These are phyloP conservation scores for Tinamus major DNA, from an alignment of 2,797 vertebrate species.

Conservation along the genomic window DNA sequence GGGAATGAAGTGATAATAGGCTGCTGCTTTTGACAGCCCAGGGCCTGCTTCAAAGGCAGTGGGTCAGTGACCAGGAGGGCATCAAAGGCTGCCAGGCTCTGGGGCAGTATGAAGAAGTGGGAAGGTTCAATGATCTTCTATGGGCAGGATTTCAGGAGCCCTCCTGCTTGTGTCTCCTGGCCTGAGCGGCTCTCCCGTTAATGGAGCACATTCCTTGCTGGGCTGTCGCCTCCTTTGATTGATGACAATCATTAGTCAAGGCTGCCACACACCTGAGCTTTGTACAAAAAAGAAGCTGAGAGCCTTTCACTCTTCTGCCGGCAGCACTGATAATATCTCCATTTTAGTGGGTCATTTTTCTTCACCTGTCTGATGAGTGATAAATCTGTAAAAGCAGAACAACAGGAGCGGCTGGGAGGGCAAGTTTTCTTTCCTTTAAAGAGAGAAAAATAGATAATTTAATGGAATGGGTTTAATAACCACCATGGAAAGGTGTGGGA, in stretches of 20 bases:
- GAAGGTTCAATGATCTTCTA: slow-evolving; percentile 19
- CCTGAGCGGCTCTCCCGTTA: slow-evolving; percentile 54
- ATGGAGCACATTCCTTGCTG: slow-evolving; percentile 37
- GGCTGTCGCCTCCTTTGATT: slow-evolving; percentile 55
- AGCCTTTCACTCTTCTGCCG: slow-evolving; percentile 30
- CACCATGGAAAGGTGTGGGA: neutral
- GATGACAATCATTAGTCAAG: slow-evolving; percentile 71
- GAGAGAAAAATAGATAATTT: slow-evolving; percentile 48
- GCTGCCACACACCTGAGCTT: slow-evolving; percentile 67
- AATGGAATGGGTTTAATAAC: slow-evolving; percentile 27
- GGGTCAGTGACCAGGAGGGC: slow-evolving; percentile 55
- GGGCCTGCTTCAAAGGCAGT: slow-evolving; percentile 61
- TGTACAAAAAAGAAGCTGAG: neutral
- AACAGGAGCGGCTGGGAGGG: slow-evolving; percentile 34
- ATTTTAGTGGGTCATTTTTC: slow-evolving; percentile 59
- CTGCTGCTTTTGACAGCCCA: slow-evolving; percentile 35
- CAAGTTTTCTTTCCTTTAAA: slow-evolving; percentile 20
- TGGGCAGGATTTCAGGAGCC: slow-evolving; percentile 32
- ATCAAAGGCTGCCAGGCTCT: slow-evolving; percentile 63
- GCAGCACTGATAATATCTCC: slow-evolving; percentile 68
- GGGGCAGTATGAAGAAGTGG: neutral
- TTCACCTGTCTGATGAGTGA: slow-evolving; percentile 54
- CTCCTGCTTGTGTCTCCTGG: slow-evolving; percentile 34
- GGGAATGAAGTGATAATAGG: slow-evolving; percentile 34
- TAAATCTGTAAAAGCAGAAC: slow-evolving; percentile 37